These are phyloP conservation scores for Dasyurus viverrinus DNA, from an alignment of 2,113 vertebrate species.

Conservation along the genomic window DNA sequence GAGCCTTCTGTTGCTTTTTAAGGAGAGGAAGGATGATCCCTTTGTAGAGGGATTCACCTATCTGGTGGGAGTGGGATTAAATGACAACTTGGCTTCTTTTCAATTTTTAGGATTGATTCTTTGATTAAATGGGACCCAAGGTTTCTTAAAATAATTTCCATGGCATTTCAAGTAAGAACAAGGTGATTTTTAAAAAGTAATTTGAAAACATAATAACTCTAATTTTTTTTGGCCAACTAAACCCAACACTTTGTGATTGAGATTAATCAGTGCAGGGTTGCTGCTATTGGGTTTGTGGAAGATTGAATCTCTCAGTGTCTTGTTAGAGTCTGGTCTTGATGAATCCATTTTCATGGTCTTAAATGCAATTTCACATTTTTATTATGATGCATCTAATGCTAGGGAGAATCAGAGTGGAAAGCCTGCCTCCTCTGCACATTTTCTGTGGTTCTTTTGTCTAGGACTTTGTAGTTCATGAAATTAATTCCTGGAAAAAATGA, in stretches of 20 bases:
- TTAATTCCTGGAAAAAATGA: slow-evolving; percentile 58
- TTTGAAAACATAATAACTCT: background rate
- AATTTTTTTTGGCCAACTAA: background rate
- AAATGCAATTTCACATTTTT: slow-evolving; percentile 45
- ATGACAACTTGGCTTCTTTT: background rate
- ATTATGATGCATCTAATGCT: slow-evolving; percentile 11
- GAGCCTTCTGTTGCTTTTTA: background rate
- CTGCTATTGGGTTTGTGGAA: background rate
- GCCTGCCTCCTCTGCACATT: background rate
- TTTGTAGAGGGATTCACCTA: background rate
- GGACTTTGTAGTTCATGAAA: slow-evolving; percentile 24
- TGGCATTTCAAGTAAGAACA: background rate
- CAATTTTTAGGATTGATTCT: background rate
- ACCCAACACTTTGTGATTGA: background rate
- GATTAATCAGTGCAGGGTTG: background rate
- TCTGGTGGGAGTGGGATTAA: background rate
- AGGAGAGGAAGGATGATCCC: background rate
- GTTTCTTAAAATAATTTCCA: slow-evolving; percentile 10
- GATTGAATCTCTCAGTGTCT: slow-evolving; percentile 30
- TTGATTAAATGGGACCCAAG: background rate
- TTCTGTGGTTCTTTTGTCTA: slow-evolving; percentile 47
- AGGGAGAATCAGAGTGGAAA: slow-evolving; percentile 1
- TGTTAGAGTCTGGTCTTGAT: slow-evolving; percentile 30
- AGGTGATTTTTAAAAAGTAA: background rate
- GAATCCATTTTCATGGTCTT: slow-evolving; percentile 44